Conservation (phyloP, 2,797 vertebrate genomes). For the Coracias cyanogaster region DNA sequence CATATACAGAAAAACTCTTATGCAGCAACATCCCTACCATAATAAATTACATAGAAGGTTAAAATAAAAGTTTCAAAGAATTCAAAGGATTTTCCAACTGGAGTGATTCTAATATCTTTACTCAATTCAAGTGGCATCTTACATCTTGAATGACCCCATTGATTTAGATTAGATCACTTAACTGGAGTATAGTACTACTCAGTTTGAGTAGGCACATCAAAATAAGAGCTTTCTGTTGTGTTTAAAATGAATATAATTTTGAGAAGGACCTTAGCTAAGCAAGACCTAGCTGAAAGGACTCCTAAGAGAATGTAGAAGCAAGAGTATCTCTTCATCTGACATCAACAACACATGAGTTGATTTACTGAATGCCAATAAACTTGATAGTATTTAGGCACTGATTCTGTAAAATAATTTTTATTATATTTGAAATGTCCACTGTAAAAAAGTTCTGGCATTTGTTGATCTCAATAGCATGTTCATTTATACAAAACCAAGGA, state of each 20-base stretch:
- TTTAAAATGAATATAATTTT: slow-evolving; percentile 13
- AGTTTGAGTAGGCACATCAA: slow-evolving; percentile 3
- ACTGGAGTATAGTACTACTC: slow-evolving; percentile 3
- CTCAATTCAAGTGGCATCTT: slow-evolving; percentile 8
- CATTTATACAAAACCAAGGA: background rate
- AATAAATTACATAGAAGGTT: background rate
- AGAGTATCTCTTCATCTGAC: background rate
- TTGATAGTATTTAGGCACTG: background rate
- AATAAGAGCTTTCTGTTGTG: background rate
- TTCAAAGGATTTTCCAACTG: background rate
- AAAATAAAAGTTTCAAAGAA: background rate
- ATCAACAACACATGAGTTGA: background rate
- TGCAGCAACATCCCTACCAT: background rate
- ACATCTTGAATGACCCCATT: background rate
- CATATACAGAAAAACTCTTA: background rate
- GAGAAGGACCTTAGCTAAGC: background rate
- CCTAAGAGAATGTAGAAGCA: background rate
- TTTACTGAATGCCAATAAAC: background rate
- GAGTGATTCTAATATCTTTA: background rate
- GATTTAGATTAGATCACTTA: slow-evolving; percentile 43
- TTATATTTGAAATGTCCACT: background rate
- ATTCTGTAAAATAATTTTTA: background rate
- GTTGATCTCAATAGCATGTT: background rate
- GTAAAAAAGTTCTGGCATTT: background rate
- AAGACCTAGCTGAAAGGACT: background rate